These are phyloP conservation scores for Drosophila busckii DNA, from an alignment of 1,140 invertebrate genomes.

Conservation along the genomic window DNA sequence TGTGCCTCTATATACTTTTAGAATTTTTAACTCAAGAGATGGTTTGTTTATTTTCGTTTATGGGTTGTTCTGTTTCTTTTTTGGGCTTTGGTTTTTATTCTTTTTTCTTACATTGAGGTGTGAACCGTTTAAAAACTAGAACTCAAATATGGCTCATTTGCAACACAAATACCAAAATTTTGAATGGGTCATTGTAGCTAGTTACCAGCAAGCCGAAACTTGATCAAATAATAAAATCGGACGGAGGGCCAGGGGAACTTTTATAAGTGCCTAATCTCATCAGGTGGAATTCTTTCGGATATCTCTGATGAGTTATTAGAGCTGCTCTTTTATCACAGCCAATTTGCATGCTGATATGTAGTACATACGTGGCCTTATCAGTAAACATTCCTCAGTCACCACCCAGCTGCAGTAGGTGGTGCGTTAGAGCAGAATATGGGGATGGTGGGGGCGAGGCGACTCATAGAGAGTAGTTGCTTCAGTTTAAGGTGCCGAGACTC, in stretches of 20 bases:
- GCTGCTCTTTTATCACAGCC: constrained; percentile 7
- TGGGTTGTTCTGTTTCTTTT: constrained; percentile 21
- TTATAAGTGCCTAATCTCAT: not conserved
- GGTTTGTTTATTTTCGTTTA: constrained; percentile 23
- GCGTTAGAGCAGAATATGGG: no score
- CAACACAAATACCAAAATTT: constrained; percentile 27
- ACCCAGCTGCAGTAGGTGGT: no score
- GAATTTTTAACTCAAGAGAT: no score
- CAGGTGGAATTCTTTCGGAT: not conserved
- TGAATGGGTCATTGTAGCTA: constrained; percentile 21
- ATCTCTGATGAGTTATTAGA: not conserved
- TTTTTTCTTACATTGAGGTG: constrained; percentile 27
- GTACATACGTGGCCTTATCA: constrained; percentile 4
- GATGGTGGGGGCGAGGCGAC: no score
- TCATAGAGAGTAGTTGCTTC: not conserved
- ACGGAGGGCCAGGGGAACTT: not conserved
- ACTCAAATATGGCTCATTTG: constrained; percentile 9
- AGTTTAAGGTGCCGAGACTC: constrained; percentile 23
- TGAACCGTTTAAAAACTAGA: constrained; percentile 23
- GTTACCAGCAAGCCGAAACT: not conserved
- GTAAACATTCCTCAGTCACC: constrained; percentile 16
- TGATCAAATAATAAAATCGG: not conserved
- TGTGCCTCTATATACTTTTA: no score
- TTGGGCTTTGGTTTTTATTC: constrained; percentile 10
- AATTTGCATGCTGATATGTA: constrained; percentile 24